Base-by-base conservation (phyloP, 2,888 invertebrate species). In the Elmis aenea region DNA sequence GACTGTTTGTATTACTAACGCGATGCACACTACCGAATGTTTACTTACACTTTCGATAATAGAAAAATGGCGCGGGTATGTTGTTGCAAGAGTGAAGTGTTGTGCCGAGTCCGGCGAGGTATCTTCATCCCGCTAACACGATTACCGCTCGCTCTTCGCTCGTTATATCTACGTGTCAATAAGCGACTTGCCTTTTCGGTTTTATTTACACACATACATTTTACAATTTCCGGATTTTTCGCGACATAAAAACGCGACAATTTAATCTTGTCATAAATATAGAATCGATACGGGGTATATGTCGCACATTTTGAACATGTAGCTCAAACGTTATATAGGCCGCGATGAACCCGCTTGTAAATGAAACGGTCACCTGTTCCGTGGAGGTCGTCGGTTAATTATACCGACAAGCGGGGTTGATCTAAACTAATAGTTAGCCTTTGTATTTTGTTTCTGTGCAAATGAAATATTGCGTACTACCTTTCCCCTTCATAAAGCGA, bases 21-120 rank as follows among this genome's bases (percentile, higher is more conserved):
- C 53, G 55, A 50, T 54, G 54, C 57, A 59, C 58, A 57, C 54
- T 49, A 51, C 51, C 50, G 55, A 61, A 59, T 66, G 62, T 66
- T 66, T 64, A 64, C 63, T 62, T 66, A 64, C 57, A 64, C 62
- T 64, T 64, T 59, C 60, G 54, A 57, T 64, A 62, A 64, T 64
- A 63, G 63, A 60, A 61, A 62, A 60, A 61, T 62, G 58, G 57
- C 47, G 42, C 41, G 38, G 56, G 54, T 52, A 51, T 60, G 59
- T 61, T 59, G 57, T 59, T 55, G 57, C 52, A 59, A 57, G 57
- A 53, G 51, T 45, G 50, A 49, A 60, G 57, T 58, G 61, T 41
- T 30, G 28, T 34, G 26, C 20, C 36, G 36, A 31, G 44, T 40
- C 40, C 45, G 33, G 36, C 36, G 38, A 36, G 26, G 42, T n/a